Evolutionary conservation across 23 tunicate genomes (phyloP).

Genomic region (Styela clava): DNA sequence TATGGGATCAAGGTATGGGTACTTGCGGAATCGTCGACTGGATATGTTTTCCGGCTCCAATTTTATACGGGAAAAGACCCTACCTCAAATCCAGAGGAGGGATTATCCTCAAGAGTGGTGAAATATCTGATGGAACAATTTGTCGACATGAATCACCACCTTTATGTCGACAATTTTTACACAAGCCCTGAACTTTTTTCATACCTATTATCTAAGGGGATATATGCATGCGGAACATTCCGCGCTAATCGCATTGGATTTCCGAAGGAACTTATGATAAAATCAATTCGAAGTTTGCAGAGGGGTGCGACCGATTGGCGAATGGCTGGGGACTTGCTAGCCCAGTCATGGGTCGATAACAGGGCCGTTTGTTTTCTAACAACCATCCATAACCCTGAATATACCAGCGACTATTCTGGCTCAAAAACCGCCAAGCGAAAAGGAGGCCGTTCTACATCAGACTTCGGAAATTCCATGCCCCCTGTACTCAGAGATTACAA

Average conservation of each 20-base stretch:
- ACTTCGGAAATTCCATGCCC: background rate
- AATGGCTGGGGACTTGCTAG: background rate
- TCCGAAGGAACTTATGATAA: background rate
- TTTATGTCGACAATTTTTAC: background rate
- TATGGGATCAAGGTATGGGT: background rate
- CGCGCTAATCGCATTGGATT: background rate
- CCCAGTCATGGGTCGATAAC: background rate
- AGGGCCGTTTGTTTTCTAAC: background rate
- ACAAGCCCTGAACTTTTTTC: conserved; percentile 2
- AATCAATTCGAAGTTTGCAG: background rate
- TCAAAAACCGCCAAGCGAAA: background rate
- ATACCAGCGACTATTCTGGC: background rate
- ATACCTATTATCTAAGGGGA: too few relatives aligned
- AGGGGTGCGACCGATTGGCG: background rate
- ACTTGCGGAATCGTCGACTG: background rate
- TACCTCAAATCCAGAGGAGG: background rate
- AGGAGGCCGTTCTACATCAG: background rate
- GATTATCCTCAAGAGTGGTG: background rate
- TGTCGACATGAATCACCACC: background rate
- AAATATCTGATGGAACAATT: background rate
- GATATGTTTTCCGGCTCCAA: background rate
- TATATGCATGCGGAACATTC: background rate
- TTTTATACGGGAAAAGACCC: background rate
- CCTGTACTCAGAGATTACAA: background rate
- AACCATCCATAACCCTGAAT: background rate